Evolutionary conservation across 2,888 invertebrate genomes (phyloP).

Genomic region (Lissocephala sabroskyi): DNA sequence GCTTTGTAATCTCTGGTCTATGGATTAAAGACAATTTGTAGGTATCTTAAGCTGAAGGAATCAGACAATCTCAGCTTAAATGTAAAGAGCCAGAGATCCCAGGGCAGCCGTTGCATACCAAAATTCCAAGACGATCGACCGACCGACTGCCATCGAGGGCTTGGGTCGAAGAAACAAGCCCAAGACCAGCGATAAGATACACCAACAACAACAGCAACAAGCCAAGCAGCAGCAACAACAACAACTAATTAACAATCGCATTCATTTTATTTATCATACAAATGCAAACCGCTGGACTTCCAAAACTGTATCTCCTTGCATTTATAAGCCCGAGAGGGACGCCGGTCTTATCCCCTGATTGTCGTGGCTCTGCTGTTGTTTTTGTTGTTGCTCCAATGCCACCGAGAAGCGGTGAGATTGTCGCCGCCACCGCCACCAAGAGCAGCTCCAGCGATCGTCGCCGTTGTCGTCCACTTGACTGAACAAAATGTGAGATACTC

Average conservation of each 20-base stretch:
- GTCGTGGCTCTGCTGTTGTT: slow-evolving; percentile 5
- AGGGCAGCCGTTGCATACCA: slow-evolving; percentile 4
- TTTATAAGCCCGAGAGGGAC: slow-evolving; percentile 55
- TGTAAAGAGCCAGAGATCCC: slow-evolving; percentile 16
- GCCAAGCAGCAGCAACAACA: slow-evolving; percentile 26
- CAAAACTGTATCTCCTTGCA: slow-evolving; percentile 64
- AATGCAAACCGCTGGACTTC: slow-evolving; percentile 64
- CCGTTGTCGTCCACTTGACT: slow-evolving; percentile 48
- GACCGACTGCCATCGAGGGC: slow-evolving; percentile 31
- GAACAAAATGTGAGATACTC: slow-evolving; percentile 54
- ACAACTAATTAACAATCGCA: slow-evolving; percentile 66
- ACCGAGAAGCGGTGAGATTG: slow-evolving; percentile 6
- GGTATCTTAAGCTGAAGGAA: no score
- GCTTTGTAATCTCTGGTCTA: no score
- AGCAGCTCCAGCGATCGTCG: slow-evolving; percentile 3
- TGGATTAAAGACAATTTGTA: no score
- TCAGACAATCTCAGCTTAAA: slow-evolving; percentile 17
- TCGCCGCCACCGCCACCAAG: background rate
- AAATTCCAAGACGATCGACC: slow-evolving; percentile 16
- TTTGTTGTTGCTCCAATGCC: slow-evolving; percentile 9
- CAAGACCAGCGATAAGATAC: slow-evolving; percentile 48
- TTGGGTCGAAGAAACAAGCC: slow-evolving; percentile 38
- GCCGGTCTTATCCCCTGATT: slow-evolving; percentile 8
- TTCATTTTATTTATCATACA: slow-evolving; percentile 62
- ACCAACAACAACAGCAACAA: slow-evolving; percentile 19